These are phyloP conservation scores for Drosophila busckii DNA, from an alignment of 1,140 invertebrate genomes.

Conservation along the genomic window DNA sequence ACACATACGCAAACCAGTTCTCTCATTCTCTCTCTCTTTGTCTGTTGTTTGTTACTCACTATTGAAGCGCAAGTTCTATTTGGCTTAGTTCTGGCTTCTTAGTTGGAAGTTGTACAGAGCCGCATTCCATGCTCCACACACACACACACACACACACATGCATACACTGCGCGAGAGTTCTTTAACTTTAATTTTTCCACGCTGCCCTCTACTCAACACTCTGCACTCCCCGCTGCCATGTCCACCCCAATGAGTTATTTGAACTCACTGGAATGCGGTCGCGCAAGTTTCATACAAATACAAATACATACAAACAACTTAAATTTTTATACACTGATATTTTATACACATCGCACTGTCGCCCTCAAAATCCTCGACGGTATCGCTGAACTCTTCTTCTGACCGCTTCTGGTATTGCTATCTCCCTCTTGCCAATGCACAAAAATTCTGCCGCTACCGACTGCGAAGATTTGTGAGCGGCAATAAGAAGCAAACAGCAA, in stretches of 20 bases:
- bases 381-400: no score
- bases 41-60: conserved; percentile 29
- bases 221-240: conserved; percentile 2
- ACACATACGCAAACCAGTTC: conserved; percentile 56
- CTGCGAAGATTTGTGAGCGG: no score
- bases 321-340: no score
- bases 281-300: conserved; percentile 49
- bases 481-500: no score
- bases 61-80: conserved; percentile 47
- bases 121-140: conserved; percentile 54
- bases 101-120: conserved; percentile 35
- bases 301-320: neutral
- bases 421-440: no score
- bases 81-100: conserved; percentile 48
- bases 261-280: conserved; percentile 75
- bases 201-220: conserved; percentile 11
- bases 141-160: conserved; percentile 14
- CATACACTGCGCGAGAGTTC: conserved; percentile 45
- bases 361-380: no score
- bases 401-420: no score
- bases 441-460: no score
- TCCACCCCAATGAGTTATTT: conserved; percentile 52
- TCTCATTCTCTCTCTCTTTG: conserved; percentile 32
- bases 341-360: no score
- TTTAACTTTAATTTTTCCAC: conserved; percentile 59